Evolutionary conservation across 2,113 vertebrate genomes (phyloP).

Genomic region (Channa argus): DNA sequence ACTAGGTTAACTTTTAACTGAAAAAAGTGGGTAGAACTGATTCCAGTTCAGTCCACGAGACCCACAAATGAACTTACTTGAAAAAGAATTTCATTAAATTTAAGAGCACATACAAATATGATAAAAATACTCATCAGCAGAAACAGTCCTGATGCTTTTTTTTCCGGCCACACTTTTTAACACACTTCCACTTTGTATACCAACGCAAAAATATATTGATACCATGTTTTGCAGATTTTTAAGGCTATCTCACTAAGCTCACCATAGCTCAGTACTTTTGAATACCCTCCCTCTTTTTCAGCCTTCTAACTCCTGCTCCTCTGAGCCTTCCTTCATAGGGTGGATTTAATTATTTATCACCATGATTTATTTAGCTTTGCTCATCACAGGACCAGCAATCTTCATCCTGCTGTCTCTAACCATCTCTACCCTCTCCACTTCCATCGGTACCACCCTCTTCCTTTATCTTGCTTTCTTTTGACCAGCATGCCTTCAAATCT

Average conservation of each 20-base stretch:
- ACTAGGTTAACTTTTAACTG: not conserved
- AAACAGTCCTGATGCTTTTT: not conserved
- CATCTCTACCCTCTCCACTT: slow-evolving; percentile 32
- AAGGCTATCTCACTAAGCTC: slow-evolving; percentile 30
- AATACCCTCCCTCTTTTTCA: slow-evolving; percentile 46
- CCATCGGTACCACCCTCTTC: slow-evolving; percentile 1
- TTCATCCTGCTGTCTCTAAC: slow-evolving; percentile 62
- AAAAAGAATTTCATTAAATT: slow-evolving; percentile 21
- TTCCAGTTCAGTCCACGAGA: not conserved
- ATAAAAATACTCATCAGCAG: slow-evolving; percentile 8
- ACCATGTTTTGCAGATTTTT: slow-evolving; percentile 17
- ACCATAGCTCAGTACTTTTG: slow-evolving; percentile 40
- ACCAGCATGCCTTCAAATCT: slow-evolving; percentile 26
- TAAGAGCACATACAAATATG: not conserved
- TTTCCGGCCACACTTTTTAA: not conserved
- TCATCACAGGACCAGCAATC: slow-evolving; percentile 72
- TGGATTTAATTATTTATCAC: slow-evolving; percentile 76
- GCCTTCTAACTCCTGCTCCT: slow-evolving; percentile 44
- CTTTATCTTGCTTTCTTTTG: slow-evolving; percentile 33
- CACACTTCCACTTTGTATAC: not conserved
- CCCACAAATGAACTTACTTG: not conserved
- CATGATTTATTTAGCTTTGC: slow-evolving; percentile 81
- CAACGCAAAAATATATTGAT: slow-evolving; percentile 7
- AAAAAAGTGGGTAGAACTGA: not conserved
- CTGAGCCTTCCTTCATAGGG: slow-evolving; percentile 73